Evolutionary conservation across 2,113 vertebrate species (phyloP).

Genomic region (Leptocoma aspasia): DNA sequence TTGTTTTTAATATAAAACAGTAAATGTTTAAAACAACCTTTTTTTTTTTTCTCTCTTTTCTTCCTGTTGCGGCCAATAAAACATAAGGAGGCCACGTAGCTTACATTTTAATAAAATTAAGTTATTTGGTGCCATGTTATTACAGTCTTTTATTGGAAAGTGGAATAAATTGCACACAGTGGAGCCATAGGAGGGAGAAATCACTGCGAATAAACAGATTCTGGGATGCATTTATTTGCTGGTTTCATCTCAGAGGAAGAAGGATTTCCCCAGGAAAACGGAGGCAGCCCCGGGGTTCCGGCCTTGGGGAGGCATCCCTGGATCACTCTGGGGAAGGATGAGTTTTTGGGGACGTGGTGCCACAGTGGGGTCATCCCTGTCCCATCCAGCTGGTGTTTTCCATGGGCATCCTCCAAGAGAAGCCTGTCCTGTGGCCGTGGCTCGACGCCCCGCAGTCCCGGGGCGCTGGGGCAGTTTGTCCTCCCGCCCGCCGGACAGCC

Average conservation of each 20-base stretch:
- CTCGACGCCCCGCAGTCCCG: accelerated
- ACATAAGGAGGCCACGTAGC: slow-evolving; percentile 8
- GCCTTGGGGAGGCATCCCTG: neutral
- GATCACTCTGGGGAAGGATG: neutral
- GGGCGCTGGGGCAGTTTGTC: neutral
- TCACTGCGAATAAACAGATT: slow-evolving; percentile 68
- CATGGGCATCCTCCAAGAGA: neutral
- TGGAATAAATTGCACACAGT: slow-evolving; percentile 74
- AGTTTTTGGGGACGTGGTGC: neutral
- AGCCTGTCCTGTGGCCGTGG: neutral
- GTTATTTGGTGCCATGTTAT: slow-evolving; percentile 61
- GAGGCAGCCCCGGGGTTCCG: accelerated
- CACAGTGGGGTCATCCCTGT: neutral
- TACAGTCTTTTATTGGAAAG: slow-evolving; percentile 72
- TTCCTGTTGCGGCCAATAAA: slow-evolving; percentile 36
- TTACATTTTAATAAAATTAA: slow-evolving; percentile 71
- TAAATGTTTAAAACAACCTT: slow-evolving; percentile 52
- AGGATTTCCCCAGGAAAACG: neutral
- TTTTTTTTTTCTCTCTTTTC: neutral
- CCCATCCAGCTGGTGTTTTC: neutral
- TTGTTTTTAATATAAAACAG: slow-evolving; percentile 44
- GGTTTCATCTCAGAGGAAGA: slow-evolving; percentile 36
- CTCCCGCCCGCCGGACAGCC: neutral
- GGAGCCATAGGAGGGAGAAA: slow-evolving; percentile 65
- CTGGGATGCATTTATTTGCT: slow-evolving; percentile 61